A percentile compares a stretch with the other conserved stretches of the same genome.
These are phyloP conservation scores for Numenius arquata DNA, from an alignment of 2,113 vertebrate genomes.

Conservation along the genomic window DNA sequence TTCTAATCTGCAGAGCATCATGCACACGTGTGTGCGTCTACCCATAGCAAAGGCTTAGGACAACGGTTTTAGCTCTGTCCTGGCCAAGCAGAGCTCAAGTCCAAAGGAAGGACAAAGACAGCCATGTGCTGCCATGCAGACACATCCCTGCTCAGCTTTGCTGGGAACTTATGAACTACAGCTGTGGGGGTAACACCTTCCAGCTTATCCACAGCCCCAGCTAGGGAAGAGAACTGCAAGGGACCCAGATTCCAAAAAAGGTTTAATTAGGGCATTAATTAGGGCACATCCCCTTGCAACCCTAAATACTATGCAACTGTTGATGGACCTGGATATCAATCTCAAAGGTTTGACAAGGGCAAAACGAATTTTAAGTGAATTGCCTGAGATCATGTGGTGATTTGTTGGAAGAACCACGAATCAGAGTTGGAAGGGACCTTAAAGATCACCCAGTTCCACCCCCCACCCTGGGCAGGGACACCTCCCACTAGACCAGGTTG, in stretches of 20 bases:
- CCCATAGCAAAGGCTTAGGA: background rate
- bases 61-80: background rate
- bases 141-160: background rate
- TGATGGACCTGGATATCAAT: background rate
- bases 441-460: background rate
- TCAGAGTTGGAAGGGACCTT: background rate
- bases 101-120: background rate
- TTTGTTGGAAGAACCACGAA: background rate
- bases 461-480: background rate
- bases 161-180: background rate
- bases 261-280: background rate
- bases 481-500: background rate
- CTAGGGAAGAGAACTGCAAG: background rate
- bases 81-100: background rate
- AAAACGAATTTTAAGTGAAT: background rate
- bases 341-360: background rate
- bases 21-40: background rate
- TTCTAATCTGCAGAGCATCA: background rate
- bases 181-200: background rate
- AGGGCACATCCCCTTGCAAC: background rate
- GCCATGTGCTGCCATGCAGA: background rate
- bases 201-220: background rate
- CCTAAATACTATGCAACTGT: background rate
- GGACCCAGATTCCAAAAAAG: background rate
- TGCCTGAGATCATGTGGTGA: background rate